Evolutionary conservation across 2,888 invertebrate species (phyloP).

Genomic region (Pachycephus smyrnensis): DNA sequence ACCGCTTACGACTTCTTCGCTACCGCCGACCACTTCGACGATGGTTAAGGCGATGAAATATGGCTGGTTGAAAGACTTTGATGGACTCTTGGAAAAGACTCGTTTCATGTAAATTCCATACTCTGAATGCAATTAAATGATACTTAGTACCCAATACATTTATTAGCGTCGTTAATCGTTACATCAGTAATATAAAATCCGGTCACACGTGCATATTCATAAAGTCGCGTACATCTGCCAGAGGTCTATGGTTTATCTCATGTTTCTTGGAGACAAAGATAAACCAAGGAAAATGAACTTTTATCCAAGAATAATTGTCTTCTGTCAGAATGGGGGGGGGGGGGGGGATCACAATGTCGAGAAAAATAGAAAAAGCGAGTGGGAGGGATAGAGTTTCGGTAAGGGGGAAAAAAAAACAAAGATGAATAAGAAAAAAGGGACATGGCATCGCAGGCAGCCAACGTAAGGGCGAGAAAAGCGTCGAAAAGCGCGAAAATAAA

Average conservation of each 20-base stretch:
- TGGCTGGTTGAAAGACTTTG: background rate
- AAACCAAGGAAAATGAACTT: background rate
- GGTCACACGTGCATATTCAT: background rate
- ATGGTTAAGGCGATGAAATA: background rate
- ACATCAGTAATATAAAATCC: background rate
- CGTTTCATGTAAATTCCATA: background rate
- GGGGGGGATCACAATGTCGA: background rate
- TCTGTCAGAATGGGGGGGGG: background rate
- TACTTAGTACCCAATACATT: background rate
- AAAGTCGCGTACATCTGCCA: background rate
- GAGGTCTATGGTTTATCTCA: too few relatives aligned
- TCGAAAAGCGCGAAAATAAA: constrained; percentile 9
- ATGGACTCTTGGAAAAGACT: background rate
- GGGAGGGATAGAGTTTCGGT: background rate
- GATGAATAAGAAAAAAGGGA: background rate
- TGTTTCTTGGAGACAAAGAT: too few relatives aligned
- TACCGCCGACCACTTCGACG: background rate
- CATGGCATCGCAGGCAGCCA: background rate
- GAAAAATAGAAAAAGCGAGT: background rate
- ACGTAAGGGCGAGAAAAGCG: background rate
- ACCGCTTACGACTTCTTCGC: background rate
- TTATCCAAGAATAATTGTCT: background rate
- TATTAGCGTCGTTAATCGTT: background rate
- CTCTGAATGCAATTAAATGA: too few relatives aligned
- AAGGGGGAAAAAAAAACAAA: background rate